phyloP scores from a whole-genome alignment of 2,797 vertebrate species.

The Peromyscus melanophrys region DNA sequence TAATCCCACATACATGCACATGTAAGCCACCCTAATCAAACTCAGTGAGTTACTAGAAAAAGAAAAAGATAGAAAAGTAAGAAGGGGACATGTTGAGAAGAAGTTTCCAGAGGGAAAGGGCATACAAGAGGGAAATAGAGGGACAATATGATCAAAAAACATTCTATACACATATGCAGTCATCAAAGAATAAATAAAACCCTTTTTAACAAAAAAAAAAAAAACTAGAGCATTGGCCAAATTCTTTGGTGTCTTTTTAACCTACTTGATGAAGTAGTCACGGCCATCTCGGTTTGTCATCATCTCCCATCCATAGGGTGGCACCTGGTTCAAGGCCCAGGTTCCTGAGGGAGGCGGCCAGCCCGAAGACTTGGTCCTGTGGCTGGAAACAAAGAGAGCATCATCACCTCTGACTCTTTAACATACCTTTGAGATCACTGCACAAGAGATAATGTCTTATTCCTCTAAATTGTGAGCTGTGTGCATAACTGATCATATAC shows the following conservation, averaged over 20 bases:
- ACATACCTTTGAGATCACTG: not conserved
- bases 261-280: conserved; percentile 97
- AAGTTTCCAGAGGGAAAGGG: not conserved
- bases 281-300: conserved; percentile 96
- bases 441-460: not conserved
- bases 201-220: not conserved
- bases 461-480: not conserved
- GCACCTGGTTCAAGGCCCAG: conserved; percentile 95
- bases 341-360: conserved; percentile 96
- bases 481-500: not conserved
- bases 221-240: not conserved
- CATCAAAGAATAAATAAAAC: not conserved
- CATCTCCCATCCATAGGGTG: conserved; percentile 99
- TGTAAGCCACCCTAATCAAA: not conserved
- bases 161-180: not conserved
- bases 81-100: not conserved
- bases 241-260: not conserved
- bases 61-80: not conserved
- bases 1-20: not conserved
- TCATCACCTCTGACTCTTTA: not conserved
- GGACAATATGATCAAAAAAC: not conserved
- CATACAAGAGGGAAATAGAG: not conserved
- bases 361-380: conserved; percentile 96
- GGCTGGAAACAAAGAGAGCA: conserved; percentile 89
- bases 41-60: not conserved